A percentile compares a stretch with the other conserved stretches of the same genome.
phyloP scores from a whole-genome alignment of 2,113 vertebrate species.

The Illadopsis cleaveri region DNA sequence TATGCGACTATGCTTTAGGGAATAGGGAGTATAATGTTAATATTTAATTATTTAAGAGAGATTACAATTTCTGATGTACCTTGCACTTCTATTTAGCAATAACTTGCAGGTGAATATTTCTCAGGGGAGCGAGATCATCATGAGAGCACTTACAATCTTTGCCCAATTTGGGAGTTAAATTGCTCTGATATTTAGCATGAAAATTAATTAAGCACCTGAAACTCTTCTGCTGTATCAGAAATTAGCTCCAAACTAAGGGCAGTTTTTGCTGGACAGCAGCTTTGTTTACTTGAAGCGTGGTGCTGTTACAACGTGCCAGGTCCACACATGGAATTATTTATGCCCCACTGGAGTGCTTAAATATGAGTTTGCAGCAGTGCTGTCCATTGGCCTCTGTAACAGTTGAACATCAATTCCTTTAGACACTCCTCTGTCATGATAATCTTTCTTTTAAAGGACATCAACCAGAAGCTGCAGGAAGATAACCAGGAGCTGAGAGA shows the following conservation, averaged over 20 bases:
- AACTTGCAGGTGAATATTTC: not conserved
- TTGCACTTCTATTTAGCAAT: not conserved
- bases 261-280: not conserved
- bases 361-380: not conserved
- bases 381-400: not conserved
- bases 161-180: not conserved
- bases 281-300: not conserved
- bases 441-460: constrained; percentile 81
- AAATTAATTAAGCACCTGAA: not conserved
- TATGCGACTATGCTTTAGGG: not conserved
- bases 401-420: not conserved
- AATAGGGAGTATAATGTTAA: not conserved
- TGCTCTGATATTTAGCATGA: not conserved
- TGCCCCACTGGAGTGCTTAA: not conserved
- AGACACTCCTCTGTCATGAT: not conserved
- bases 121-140: not conserved
- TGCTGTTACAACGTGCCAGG: not conserved
- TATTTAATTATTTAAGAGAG: not conserved
- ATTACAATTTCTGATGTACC: not conserved
- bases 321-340: not conserved
- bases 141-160: not conserved
- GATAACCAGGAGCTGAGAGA: constrained; percentile 97
- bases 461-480: constrained; percentile 97
- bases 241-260: not conserved
- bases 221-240: not conserved